Percentiles rank a stretch among this genome's conserved stretches.
phyloP scores from a whole-genome alignment of 2,113 vertebrate genomes.

The Oryzias curvinotus region DNA sequence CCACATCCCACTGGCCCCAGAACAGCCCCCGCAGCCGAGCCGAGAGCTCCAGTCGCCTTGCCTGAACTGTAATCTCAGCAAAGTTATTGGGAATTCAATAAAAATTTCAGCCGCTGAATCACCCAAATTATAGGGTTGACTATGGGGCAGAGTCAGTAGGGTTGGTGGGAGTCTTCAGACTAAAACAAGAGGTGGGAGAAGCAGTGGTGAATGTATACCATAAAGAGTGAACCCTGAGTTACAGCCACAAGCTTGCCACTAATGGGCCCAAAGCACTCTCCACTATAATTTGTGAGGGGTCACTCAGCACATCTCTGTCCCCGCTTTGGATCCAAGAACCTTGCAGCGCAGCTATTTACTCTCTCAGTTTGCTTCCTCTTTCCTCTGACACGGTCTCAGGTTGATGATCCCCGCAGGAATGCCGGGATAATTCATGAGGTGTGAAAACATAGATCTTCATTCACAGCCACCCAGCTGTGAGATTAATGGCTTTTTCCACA shows the following conservation, averaged over 20 bases:
- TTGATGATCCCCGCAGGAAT: conserved; percentile 28
- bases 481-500: conserved; percentile 33
- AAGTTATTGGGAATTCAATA: conserved; percentile 68
- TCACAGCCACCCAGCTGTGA: conserved; percentile 35
- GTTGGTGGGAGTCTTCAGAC: conserved; percentile 22
- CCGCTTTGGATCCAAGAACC: conserved; percentile 28
- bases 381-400: conserved; percentile 23
- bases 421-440: conserved; percentile 43
- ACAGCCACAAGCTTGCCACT: conserved; percentile 50
- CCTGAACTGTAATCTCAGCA: conserved; percentile 52
- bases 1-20: conserved; percentile 40
- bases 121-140: conserved; percentile 68
- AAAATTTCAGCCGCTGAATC: conserved; percentile 65
- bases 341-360: conserved; percentile 28
- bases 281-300: conserved; percentile 57
- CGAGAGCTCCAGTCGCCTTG: conserved; percentile 36
- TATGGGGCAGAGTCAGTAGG: conserved; percentile 28
- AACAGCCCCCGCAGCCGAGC: conserved; percentile 34
- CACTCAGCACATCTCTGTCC: conserved; percentile 25
- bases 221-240: conserved; percentile 40
- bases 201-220: neutral
- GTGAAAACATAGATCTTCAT: conserved; percentile 45
- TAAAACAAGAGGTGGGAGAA: conserved; percentile 32
- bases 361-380: conserved; percentile 31
- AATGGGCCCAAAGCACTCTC: conserved; percentile 59